These are phyloP conservation scores for Theristus sp. DNA, from an alignment of 2,888 invertebrate genomes.

Conservation along the genomic window DNA sequence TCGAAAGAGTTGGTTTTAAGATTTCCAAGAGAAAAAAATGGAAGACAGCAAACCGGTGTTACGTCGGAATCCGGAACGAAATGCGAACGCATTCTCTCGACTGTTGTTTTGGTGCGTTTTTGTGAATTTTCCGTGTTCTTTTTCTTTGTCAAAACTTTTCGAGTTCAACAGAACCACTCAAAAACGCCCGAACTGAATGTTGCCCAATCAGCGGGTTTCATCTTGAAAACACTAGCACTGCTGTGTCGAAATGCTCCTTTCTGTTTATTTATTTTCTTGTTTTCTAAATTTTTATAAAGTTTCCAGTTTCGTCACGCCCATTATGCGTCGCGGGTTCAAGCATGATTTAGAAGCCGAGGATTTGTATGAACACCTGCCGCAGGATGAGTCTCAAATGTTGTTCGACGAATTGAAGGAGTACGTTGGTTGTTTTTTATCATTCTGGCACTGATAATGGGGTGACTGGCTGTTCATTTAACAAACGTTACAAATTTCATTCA, in stretches of 20 bases:
- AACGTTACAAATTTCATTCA: too few relatives aligned
- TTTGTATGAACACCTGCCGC: conserved; percentile 25
- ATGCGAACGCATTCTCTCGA: not conserved
- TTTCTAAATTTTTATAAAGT: not conserved
- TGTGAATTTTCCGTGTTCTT: not conserved
- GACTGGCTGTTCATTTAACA: too few relatives aligned
- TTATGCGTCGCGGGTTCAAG: conserved; percentile 17
- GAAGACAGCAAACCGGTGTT: not conserved
- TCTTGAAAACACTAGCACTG: too few relatives aligned
- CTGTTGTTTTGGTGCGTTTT: conserved; percentile 1
- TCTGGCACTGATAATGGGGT: too few relatives aligned
- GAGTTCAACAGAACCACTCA: too few relatives aligned
- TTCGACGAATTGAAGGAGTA: conserved; percentile 24
- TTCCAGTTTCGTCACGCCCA: conserved; percentile 4
- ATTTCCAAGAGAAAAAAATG: too few relatives aligned
- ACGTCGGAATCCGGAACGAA: not conserved
- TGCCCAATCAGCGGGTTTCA: too few relatives aligned
- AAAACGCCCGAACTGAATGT: too few relatives aligned
- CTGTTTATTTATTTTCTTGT: too few relatives aligned
- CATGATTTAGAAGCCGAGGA: conserved; percentile 26
- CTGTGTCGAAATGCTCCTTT: too few relatives aligned
- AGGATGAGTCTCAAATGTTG: conserved; percentile 23
- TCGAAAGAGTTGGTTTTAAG: too few relatives aligned
- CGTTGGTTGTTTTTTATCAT: not conserved
- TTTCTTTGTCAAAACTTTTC: not conserved